phyloP scores from a whole-genome alignment of 2,888 invertebrate species.

The Limenitis camilla region DNA sequence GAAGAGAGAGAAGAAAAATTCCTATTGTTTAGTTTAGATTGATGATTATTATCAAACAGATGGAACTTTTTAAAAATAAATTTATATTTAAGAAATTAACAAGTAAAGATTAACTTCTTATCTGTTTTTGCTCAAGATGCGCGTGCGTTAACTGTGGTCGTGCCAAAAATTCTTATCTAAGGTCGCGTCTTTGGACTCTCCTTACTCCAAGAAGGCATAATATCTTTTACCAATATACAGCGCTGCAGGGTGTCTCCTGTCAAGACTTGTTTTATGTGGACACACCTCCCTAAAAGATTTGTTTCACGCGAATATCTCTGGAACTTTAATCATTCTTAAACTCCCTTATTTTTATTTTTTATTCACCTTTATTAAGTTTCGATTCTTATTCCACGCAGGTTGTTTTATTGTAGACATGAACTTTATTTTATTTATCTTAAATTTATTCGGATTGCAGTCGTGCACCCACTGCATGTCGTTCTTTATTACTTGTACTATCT shows the following conservation, averaged over 20 bases:
- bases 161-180: too few relatives aligned
- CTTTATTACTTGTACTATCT: slow-evolving; percentile 11
- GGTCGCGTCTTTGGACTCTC: background rate
- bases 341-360: slow-evolving; percentile 35
- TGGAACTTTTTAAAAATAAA: too few relatives aligned
- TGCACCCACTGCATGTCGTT: slow-evolving; percentile 1
- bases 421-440: slow-evolving; percentile 20
- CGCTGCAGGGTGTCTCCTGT: slow-evolving; percentile 54
- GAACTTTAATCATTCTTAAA: slow-evolving; percentile 50
- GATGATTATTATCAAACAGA: too few relatives aligned
- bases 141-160: too few relatives aligned
- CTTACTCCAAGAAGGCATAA: slow-evolving; percentile 20
- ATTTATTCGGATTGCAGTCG: slow-evolving; percentile 13
- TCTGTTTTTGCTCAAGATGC: too few relatives aligned
- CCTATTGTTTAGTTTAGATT: too few relatives aligned
- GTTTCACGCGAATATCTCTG: slow-evolving; percentile 42
- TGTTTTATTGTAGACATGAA: slow-evolving; percentile 28
- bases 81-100: too few relatives aligned
- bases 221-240: slow-evolving; percentile 36
- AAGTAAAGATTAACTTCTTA: too few relatives aligned
- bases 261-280: slow-evolving; percentile 47
- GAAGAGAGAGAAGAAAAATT: background rate
- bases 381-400: slow-evolving; percentile 21
- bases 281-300: slow-evolving; percentile 42
- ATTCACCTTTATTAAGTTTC: slow-evolving; percentile 35